Base-by-base conservation (phyloP, 2,888 invertebrate genomes). In the Gortyna flavago region DNA sequence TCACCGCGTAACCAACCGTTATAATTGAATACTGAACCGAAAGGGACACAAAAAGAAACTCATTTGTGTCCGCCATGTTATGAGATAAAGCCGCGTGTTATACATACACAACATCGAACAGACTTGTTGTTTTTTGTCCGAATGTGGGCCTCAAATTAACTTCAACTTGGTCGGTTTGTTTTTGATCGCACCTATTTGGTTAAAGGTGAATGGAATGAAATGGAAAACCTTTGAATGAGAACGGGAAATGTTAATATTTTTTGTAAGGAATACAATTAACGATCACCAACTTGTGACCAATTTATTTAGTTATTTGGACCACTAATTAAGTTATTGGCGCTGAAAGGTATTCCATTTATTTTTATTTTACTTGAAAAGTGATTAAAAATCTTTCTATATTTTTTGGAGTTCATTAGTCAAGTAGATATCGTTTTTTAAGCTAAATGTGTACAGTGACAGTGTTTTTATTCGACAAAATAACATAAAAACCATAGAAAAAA, bases 11-110 rank as follows among this genome's bases (percentile, higher is more conserved):
- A 18, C 61, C 29, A 72, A 87, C 86, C 86, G 87, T 87, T 89
- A 88, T 91, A 92, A 92, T 92, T 92, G 89, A 93, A 93, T 91
- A 86, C 87, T 87, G 89, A 91, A 92, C 91, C 90, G 88, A 89
- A 90, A 87, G 85, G 83, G 83, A 80, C 86, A 89, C 86, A 89
- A 91, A 92, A 92, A 92, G 88, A 91, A 92, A 90, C 90, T 92
- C 90, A 91, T 93, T 92, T 91, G 86, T 84, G 83, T 87, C 70
- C 87, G 87, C 89, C 90, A 88, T 89, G 91, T 91, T 90, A 89
- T 89, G 90, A 90, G 91, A 93, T 93, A 91, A 91, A 90, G 89
- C 88, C 86, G 78, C 83, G 70, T 81, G 76, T 82, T 76, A 61
- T 65, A 75, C 74, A 75, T 74, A 72, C 65, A 54, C 61, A 76